Evolutionary conservation across 2,113 vertebrate species (phyloP).

Genomic region (Motacilla tschutschensis): DNA sequence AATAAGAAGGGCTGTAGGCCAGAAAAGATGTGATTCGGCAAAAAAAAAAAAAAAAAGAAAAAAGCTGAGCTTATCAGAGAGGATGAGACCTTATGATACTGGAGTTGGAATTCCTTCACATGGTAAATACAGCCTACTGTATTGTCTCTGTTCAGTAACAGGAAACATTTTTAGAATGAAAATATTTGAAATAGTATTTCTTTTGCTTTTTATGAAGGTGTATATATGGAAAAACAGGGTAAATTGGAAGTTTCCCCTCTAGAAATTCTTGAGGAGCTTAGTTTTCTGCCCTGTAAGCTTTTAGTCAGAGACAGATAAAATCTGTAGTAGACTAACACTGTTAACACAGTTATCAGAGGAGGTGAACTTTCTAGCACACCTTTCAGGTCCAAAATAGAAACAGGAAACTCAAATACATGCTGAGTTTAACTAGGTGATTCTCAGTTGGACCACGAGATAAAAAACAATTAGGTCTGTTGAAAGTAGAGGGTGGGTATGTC

Average conservation of each 20-base stretch:
- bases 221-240: background rate
- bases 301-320: background rate
- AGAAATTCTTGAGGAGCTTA: background rate
- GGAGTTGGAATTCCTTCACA: background rate
- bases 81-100: background rate
- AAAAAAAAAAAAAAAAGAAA: background rate
- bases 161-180: background rate
- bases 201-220: background rate
- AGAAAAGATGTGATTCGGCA: background rate
- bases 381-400: background rate
- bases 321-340: background rate
- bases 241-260: background rate
- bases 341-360: background rate
- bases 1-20: background rate
- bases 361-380: background rate
- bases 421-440: background rate
- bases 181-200: background rate
- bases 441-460: background rate
- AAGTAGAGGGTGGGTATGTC: background rate
- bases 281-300: background rate
- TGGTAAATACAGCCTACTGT: background rate
- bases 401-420: background rate
- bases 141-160: background rate
- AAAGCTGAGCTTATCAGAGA: background rate
- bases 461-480: background rate